Evolutionary conservation across 2,797 vertebrate species (phyloP).

Genomic region (Anabas testudineus): DNA sequence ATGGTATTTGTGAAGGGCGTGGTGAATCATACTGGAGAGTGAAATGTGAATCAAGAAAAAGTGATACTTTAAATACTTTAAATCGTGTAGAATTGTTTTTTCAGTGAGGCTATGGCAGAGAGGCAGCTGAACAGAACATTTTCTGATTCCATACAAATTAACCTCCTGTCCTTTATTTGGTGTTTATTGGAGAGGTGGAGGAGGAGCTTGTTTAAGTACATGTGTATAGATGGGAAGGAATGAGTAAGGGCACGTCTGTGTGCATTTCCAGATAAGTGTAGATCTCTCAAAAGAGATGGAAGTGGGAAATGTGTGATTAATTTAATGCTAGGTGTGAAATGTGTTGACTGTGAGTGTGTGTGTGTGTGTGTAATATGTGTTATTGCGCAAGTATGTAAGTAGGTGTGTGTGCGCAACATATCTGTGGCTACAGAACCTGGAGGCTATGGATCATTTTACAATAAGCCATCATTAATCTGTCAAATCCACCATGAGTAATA

Average conservation of each 20-base stretch:
- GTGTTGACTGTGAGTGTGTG: neutral
- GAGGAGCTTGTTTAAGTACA: slow-evolving; percentile 19
- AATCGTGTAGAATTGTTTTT: too few species aligned
- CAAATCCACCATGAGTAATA: slow-evolving; percentile 14
- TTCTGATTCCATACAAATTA: slow-evolving; percentile 11
- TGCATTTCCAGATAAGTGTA: slow-evolving; percentile 17
- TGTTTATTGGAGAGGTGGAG: slow-evolving; percentile 9
- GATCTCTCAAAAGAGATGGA: slow-evolving; percentile 26
- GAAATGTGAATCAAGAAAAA: too few species aligned
- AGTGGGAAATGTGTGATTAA: slow-evolving; percentile 42
- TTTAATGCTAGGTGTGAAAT: slow-evolving; percentile 26
- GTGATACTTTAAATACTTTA: too few species aligned
- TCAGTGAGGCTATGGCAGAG: neutral
- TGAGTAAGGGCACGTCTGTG: neutral
- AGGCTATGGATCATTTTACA: slow-evolving; percentile 14
- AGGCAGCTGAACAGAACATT: slow-evolving; percentile 16
- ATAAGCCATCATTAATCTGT: slow-evolving; percentile 33
- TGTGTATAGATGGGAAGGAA: too few species aligned
- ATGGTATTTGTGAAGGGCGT: too few species aligned
- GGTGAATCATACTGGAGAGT: too few species aligned
- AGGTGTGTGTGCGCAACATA: slow-evolving; percentile 16
- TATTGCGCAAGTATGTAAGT: slow-evolving; percentile 11
- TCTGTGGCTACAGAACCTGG: neutral
- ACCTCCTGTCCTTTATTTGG: neutral
- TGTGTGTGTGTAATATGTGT: neutral